Base-by-base conservation (phyloP, 1,140 invertebrate genomes). In the Berghia stephanieae region DNA sequence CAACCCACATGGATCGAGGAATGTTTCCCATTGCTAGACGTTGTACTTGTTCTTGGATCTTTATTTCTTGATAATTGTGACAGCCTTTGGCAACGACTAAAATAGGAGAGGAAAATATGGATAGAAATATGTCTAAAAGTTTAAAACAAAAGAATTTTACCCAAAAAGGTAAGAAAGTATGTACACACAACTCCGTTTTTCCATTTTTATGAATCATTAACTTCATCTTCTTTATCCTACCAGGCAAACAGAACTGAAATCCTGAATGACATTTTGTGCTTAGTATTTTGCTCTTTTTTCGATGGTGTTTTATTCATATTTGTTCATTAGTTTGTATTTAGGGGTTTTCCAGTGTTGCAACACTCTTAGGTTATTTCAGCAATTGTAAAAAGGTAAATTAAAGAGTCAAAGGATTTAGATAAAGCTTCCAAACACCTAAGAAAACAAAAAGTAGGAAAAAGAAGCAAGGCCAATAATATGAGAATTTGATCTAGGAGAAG, bases 61-160 rank as follows among this genome's bases (percentile, higher is more conserved):
- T 96, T 27, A 97, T 93, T 92, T 97, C 96, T 90, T 97, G 96
- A 90, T 95, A 96, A 91, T 97, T 96, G 81, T 93, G 93, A 85
- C 93, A 96, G 84, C 94, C 92, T 73, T 92, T 90, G 81, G 92
- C 91, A 40, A 80, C 80, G 67, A 31, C 2, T 3, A 63, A 38
- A 43, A 13, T 34, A 38, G 21, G 6, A 42, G 36, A 52, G 21
- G 24, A 4, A 0, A 31, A 31, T 73, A 2, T 6, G 43, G 8
- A 66, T 27, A 42, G 42, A 34, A 4, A 74, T 34, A 16, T 34
- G 40, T 24, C 3, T 43, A 44, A 43, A 43, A 27, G 6, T 4
- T 6, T 21, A 70, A 43, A 38, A 27, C 36, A 38, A 10, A 21
- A 3, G 3, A 4, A 67, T 6, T 21, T 34, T 67, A 36, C 16